Evolutionary conservation across 2,888 invertebrate species (phyloP).

Genomic region (Caenorhabditis drosophilae): DNA sequence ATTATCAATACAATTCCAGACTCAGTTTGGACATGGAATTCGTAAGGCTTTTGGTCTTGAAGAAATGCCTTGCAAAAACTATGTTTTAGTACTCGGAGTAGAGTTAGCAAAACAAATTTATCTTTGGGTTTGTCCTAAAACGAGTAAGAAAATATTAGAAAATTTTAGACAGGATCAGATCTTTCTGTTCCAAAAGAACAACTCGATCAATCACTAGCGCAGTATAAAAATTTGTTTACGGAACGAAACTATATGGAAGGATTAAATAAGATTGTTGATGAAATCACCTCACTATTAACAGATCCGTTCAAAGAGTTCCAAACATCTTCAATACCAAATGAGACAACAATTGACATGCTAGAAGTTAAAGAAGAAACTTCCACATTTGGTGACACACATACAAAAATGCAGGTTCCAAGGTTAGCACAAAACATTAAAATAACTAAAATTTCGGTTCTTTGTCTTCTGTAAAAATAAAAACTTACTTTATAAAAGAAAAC

Average conservation of each 20-base stretch:
- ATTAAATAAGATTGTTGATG: slow-evolving; percentile 64
- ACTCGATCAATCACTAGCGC: slow-evolving; percentile 52
- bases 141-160: too few relatives aligned
- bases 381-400: slow-evolving; percentile 8
- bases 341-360: slow-evolving; percentile 15
- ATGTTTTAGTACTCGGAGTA: slow-evolving; percentile 62
- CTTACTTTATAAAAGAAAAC: not conserved
- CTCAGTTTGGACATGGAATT: slow-evolving; percentile 62
- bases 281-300: slow-evolving; percentile 61
- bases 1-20: slow-evolving; percentile 42
- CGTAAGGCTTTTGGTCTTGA: slow-evolving; percentile 58
- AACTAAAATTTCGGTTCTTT: too few relatives aligned
- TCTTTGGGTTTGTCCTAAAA: slow-evolving; percentile 64
- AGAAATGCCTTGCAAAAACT: slow-evolving; percentile 61
- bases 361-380: slow-evolving; percentile 17
- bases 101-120: slow-evolving; percentile 63
- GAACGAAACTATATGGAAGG: slow-evolving; percentile 67
- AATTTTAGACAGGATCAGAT: slow-evolving; percentile 59
- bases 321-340: slow-evolving; percentile 18
- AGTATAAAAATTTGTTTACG: slow-evolving; percentile 62
- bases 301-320: slow-evolving; percentile 55
- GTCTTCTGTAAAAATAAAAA: too few relatives aligned
- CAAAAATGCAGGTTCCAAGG: slow-evolving; percentile 32
- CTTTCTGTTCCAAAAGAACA: slow-evolving; percentile 58
- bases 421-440: too few relatives aligned